A percentile compares a stretch with the other conserved stretches of the same genome.
These are phyloP conservation scores for Pungitius pungitius DNA, from an alignment of 2,113 vertebrate species.

Conservation along the genomic window DNA sequence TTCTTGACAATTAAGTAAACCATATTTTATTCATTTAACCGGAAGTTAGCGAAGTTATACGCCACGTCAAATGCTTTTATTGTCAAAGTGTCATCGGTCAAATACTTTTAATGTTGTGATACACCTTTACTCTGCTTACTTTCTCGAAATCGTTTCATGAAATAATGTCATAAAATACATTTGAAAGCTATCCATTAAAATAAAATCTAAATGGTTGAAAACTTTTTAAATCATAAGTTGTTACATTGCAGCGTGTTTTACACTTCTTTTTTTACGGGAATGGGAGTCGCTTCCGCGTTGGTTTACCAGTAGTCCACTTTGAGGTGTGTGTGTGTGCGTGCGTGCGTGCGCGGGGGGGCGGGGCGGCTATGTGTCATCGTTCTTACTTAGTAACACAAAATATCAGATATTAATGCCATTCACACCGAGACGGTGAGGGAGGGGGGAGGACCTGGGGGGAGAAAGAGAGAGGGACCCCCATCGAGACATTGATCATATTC, in stretches of 20 bases:
- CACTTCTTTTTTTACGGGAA: not conserved
- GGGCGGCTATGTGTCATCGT: no score
- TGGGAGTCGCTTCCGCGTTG: slow-evolving; percentile 3
- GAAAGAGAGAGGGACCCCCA: no score
- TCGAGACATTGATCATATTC: no score
- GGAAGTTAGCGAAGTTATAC: no score
- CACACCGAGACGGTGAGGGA: no score
- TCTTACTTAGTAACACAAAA: no score
- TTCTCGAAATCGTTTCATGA: not conserved
- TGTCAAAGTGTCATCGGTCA: not conserved
- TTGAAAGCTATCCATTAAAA: not conserved
- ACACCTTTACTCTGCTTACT: no score
- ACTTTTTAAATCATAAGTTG: not conserved
- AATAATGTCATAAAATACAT: no score
- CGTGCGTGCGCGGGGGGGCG: not conserved
- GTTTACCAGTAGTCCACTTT: not conserved
- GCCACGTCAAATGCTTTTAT: not conserved
- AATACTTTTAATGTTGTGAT: no score
- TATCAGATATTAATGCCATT: no score
- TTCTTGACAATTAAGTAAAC: not conserved
- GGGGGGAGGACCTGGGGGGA: no score
- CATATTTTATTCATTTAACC: not conserved
- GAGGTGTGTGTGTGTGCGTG: not conserved
- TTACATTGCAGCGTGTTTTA: not conserved
- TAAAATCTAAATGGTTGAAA: no score